phyloP scores from a whole-genome alignment of 2,888 invertebrate genomes.

The Heteromurus nitidus region DNA sequence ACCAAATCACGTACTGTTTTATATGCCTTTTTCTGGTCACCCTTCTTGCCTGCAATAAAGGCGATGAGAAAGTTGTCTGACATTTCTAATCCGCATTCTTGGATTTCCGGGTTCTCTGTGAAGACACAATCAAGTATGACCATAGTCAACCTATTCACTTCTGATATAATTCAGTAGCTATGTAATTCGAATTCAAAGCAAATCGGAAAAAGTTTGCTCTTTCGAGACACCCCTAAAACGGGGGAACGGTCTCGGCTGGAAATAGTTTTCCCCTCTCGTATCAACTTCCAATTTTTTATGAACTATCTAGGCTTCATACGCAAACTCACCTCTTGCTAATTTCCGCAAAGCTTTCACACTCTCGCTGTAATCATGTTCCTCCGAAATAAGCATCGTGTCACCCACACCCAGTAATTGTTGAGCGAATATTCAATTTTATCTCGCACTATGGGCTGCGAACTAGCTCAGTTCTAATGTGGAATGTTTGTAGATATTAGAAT shows the following conservation, averaged over 20 bases:
- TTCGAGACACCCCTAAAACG: too few relatives aligned
- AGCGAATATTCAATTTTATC: too few relatives aligned
- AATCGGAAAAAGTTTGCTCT: not conserved
- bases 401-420: not conserved
- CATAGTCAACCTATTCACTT: not conserved
- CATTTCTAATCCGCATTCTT: constrained; percentile 44
- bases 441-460: too few relatives aligned
- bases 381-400: constrained; percentile 46
- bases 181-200: not conserved
- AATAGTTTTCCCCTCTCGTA: not conserved
- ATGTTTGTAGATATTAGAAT: not conserved
- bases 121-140: not conserved
- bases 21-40: constrained; percentile 53
- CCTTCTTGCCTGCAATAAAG: constrained; percentile 43
- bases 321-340: constrained; percentile 37
- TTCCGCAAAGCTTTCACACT: constrained; percentile 18
- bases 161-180: not conserved
- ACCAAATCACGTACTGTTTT: constrained; percentile 28
- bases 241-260: not conserved
- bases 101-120: constrained; percentile 54
- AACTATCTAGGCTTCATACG: not conserved
- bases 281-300: not conserved
- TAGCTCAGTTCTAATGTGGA: too few relatives aligned
- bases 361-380: constrained; percentile 39
- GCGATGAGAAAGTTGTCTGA: constrained; percentile 54